These are phyloP conservation scores for Leptopilina myrica DNA, from an alignment of 2,888 invertebrate species.

Conservation along the genomic window DNA sequence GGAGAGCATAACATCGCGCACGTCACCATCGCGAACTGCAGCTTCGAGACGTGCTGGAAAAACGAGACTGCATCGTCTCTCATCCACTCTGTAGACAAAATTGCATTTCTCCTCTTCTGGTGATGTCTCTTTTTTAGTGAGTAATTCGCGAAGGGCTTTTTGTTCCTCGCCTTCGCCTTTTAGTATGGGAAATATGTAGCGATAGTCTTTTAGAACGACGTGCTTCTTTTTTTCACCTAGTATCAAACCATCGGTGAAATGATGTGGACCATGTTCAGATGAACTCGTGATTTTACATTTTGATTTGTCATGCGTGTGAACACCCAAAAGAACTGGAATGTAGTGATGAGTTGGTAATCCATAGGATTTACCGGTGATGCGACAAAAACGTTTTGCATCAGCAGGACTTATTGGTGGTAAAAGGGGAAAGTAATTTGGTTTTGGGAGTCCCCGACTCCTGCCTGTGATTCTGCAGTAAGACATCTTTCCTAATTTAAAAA, in stretches of 20 bases:
- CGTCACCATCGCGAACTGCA: slow-evolving; percentile 87
- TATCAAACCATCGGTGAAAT: slow-evolving; percentile 79
- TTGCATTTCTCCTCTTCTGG: slow-evolving; percentile 79
- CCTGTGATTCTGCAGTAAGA: slow-evolving; percentile 90
- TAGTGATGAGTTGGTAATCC: slow-evolving; percentile 87
- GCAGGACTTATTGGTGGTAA: slow-evolving; percentile 89
- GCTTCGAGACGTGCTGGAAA: slow-evolving; percentile 86
- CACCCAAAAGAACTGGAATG: slow-evolving; percentile 84
- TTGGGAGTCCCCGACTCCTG: slow-evolving; percentile 87
- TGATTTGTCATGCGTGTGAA: slow-evolving; percentile 75
- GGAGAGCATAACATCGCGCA: slow-evolving; percentile 86
- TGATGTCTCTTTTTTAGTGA: slow-evolving; percentile 79
- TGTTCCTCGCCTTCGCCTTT: slow-evolving; percentile 84
- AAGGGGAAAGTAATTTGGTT: slow-evolving; percentile 89
- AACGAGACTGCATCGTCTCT: slow-evolving; percentile 85
- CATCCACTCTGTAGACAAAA: slow-evolving; percentile 87
- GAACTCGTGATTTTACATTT: slow-evolving; percentile 84
- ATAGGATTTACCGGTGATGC: slow-evolving; percentile 87
- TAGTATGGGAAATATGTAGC: slow-evolving; percentile 86
- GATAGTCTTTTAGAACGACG: slow-evolving; percentile 83
- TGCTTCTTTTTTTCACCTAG: slow-evolving; percentile 84
- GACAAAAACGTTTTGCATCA: slow-evolving; percentile 88
- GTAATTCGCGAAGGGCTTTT: slow-evolving; percentile 80
- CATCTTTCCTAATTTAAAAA: slow-evolving; percentile 72
- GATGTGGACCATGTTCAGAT: slow-evolving; percentile 81